Conservation (phyloP, 2,888 invertebrate genomes). For the Bombyx huttoni region DNA sequence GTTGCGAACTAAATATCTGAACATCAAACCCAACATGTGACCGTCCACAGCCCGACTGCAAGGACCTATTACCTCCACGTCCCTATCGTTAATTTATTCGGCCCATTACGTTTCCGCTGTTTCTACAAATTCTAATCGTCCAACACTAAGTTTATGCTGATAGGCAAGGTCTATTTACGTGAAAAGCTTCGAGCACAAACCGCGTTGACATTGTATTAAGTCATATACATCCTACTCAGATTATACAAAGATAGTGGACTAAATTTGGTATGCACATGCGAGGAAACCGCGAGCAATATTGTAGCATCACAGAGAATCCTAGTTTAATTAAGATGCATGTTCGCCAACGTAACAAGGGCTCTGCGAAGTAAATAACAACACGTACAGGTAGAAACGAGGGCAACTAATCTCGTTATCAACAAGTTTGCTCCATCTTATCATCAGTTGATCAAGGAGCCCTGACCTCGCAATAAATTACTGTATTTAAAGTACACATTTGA, state of each 20-base stretch:
- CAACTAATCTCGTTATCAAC: background rate
- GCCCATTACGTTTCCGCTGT: constrained; percentile 19
- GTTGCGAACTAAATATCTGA: constrained; percentile 15
- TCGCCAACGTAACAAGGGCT: constrained; percentile 11
- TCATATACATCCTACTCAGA: too few relatives aligned
- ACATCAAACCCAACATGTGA: constrained; percentile 10
- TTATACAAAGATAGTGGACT: constrained; percentile 2
- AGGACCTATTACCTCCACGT: constrained; percentile 16
- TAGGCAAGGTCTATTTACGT: background rate
- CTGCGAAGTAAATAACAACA: constrained; percentile 14
- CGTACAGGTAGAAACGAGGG: constrained; percentile 2
- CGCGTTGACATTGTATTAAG: too few relatives aligned
- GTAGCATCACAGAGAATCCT: constrained; percentile 7
- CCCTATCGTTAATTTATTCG: constrained; percentile 19
- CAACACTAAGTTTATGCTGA: constrained; percentile 7
- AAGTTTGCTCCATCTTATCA: background rate
- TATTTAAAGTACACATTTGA: too few relatives aligned
- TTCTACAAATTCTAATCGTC: constrained; percentile 11
- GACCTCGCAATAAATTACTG: too few relatives aligned
- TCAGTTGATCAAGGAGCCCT: background rate
- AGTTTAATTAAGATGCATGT: constrained; percentile 17
- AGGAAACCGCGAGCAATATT: constrained; percentile 10
- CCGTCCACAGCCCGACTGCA: constrained; percentile 10
- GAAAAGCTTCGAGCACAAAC: background rate
- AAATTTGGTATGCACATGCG: constrained; percentile 6